Conservation (phyloP, 1,140 invertebrate species). For the Drosophila virilis region DNA sequence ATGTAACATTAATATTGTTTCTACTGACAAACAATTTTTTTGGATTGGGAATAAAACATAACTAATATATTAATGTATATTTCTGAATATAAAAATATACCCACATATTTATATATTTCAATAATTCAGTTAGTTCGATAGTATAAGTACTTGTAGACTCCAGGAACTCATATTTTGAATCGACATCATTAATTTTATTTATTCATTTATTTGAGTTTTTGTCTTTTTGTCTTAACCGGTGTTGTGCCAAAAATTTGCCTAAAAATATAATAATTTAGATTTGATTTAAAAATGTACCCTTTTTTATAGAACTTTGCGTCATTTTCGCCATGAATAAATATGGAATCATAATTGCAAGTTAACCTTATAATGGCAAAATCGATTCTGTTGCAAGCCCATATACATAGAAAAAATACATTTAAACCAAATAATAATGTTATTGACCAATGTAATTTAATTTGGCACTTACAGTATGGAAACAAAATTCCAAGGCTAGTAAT, state of each 20-base stretch:
- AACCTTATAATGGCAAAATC: not conserved
- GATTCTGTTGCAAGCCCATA: not conserved
- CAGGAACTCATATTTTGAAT: no score
- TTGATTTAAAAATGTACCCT: no score
- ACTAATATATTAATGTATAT: no score
- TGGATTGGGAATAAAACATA: not conserved
- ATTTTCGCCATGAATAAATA: not conserved
- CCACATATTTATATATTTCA: no score
- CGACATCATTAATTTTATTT: no score
- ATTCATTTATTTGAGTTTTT: not conserved
- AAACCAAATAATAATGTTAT: not conserved
- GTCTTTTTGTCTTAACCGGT: not conserved
- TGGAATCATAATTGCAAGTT: not conserved
- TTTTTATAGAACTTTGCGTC: no score
- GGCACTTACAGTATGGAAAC: not conserved
- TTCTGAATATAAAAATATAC: no score
- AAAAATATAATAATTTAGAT: not conserved
- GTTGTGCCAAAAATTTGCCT: not conserved
- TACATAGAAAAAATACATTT: not conserved
- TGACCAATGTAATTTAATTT: constrained; percentile 1
- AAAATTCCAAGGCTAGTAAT: not conserved
- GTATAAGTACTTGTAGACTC: no score
- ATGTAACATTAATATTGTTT: not conserved
- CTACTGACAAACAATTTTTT: not conserved
- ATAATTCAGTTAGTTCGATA: no score